Evolutionary conservation across 1,140 invertebrate species (phyloP), one percentile per base, ranked within the genome.

Genomic region (Lasioglossum baleicum): DNA sequence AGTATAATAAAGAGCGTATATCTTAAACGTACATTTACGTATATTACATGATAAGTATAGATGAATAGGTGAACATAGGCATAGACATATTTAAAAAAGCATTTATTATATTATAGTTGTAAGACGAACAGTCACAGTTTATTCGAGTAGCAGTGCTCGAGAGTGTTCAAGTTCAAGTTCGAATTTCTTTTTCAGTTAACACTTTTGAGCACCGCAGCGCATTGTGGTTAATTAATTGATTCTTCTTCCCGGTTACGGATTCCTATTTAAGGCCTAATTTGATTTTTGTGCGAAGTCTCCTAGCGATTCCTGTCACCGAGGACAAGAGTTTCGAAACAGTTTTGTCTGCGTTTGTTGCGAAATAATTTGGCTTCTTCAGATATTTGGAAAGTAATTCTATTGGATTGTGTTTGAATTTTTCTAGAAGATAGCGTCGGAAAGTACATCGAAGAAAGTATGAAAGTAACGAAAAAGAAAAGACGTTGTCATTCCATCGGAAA

Each of bases 241-340:
- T 86, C 81, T 13, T 87, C 69, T 87, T 87, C 81, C 74, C 87
- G 79, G 83, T 53, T 42, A 81, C 65, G 83, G 83, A 88, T 88
- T 87, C 81, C 81, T 88, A 88, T 77, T 60, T 88, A 87, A 80
- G 87, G 81, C 83, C 87, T 88, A 88, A 83, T 48, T 51, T 84
- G 82, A 78, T 40, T 66, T 75, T 71, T 2, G 13, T 75, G 75
- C 42, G n/a, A 31, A 66, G 75, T n/a, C 56, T 58, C 56, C 22
- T 6, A n/a, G 7, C 56, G n/a, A 8, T 58, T n/a, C 20, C 5
- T n/a, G 56, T 58, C n/a, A 58, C 2, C 7, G n/a, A n/a, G 20
- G 1, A n/a, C n/a, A 58, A 4, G 17, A 58, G 7, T 58, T 58
- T 20, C 20, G 26, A n/a, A n/a, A 58, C 8, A 22, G n/a, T 58